These are phyloP conservation scores for Origma solitaria DNA, from an alignment of 2,113 vertebrate genomes.

Conservation along the genomic window DNA sequence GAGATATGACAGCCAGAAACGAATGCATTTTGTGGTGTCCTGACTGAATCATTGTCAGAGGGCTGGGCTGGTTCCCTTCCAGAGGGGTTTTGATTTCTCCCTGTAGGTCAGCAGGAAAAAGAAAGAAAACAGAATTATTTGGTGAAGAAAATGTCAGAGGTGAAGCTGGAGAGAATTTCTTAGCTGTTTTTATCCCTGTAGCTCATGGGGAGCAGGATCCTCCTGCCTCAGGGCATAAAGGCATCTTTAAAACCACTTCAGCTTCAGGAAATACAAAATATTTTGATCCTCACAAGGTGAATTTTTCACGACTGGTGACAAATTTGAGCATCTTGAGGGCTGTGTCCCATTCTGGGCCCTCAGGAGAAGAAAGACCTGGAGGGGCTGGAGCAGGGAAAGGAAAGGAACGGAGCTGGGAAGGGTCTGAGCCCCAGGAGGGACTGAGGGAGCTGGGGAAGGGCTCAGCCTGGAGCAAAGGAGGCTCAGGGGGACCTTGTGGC, in stretches of 20 bases:
- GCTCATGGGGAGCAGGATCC: not conserved
- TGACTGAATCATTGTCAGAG: not conserved
- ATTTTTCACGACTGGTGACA: not conserved
- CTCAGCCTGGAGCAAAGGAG: too few relatives aligned
- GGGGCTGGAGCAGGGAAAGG: not conserved
- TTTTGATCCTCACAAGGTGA: not conserved
- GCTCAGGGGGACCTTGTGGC: too few relatives aligned
- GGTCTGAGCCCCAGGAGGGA: too few relatives aligned
- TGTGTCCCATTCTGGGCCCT: not conserved
- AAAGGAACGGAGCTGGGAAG: too few relatives aligned
- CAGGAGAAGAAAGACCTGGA: not conserved
- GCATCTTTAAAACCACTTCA: not conserved
- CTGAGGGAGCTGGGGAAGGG: too few relatives aligned
- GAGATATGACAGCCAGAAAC: fast-evolving
- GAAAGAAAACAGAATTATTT: not conserved
- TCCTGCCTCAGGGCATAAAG: not conserved
- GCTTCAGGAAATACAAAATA: not conserved
- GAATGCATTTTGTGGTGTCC: too few relatives aligned
- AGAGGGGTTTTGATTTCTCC: not conserved
- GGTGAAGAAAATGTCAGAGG: not conserved
- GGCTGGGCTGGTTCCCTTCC: not conserved
- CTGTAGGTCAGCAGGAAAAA: not conserved
- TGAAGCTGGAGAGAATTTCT: not conserved
- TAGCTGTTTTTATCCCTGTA: not conserved
- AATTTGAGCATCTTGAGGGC: not conserved